A percentile compares a stretch with the other conserved stretches of the same genome.
phyloP scores from a whole-genome alignment of 2,113 vertebrate genomes.

The Chionis minor region DNA sequence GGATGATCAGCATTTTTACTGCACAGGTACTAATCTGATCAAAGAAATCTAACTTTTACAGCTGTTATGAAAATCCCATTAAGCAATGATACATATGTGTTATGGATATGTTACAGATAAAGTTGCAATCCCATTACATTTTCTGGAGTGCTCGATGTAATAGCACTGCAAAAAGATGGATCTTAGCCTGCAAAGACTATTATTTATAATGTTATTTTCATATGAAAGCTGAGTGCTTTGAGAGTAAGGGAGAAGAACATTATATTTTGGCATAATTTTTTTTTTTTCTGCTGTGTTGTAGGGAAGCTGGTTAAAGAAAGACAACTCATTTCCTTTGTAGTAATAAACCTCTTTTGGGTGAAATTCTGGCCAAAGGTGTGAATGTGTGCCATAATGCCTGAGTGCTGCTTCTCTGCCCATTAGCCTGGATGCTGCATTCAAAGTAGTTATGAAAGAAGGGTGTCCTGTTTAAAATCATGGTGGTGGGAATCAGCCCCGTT shows the following conservation, averaged over 20 bases:
- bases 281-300: neutral
- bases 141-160: neutral
- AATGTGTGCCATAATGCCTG: neutral
- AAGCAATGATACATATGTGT: neutral
- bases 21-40: slow-evolving; percentile 80
- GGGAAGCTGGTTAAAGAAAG: neutral
- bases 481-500: neutral
- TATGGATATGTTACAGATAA: neutral
- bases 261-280: neutral
- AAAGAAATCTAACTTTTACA: neutral
- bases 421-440: neutral
- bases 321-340: neutral
- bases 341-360: neutral
- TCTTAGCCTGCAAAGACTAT: neutral
- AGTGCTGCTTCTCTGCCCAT: neutral
- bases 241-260: neutral
- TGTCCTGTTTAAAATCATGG: neutral
- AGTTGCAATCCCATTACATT: neutral
- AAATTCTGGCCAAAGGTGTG: neutral
- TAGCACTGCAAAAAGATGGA: neutral
- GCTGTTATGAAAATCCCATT: neutral
- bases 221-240: neutral
- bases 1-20: slow-evolving; percentile 86
- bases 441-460: neutral
- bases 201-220: neutral